These are phyloP conservation scores for Pelobates fuscus DNA, from an alignment of 2,113 vertebrate genomes.

Conservation along the genomic window DNA sequence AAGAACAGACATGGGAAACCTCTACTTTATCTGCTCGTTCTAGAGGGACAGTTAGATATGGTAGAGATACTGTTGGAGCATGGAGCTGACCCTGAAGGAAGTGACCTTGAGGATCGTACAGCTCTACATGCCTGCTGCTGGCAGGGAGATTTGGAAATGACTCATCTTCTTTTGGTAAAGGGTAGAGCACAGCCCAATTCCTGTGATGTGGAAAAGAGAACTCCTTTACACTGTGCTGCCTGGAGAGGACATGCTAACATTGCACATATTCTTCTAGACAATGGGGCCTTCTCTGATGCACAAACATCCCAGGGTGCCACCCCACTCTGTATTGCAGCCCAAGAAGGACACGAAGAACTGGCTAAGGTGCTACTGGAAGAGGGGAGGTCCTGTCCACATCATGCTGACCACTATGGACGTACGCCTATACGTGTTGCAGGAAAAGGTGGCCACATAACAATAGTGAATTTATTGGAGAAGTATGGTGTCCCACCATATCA, in stretches of 20 bases:
- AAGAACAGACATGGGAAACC: conserved; percentile 73
- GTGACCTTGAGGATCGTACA: conserved; percentile 72
- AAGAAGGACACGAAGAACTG: conserved; percentile 70
- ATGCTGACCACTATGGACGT: conserved; percentile 71
- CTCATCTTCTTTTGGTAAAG: conserved; percentile 64
- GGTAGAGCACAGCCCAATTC: conserved; percentile 71
- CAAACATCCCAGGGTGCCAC: conserved; percentile 72
- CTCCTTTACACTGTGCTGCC: conserved; percentile 73
- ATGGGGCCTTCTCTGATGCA: conserved; percentile 62
- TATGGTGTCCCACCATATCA: conserved; percentile 65
- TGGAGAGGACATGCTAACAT: conserved; percentile 71
- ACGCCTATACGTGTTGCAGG: conserved; percentile 73
- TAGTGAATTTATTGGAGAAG: conserved; percentile 69
- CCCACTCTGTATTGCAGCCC: conserved; percentile 72
- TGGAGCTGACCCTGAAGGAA: conserved; percentile 70
- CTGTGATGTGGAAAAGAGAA: conserved; percentile 67
- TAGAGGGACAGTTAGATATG: conserved; percentile 67
- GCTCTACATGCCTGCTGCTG: conserved; percentile 76
- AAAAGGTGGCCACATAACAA: conserved; percentile 63
- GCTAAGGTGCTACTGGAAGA: conserved; percentile 69
- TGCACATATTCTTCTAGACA: conserved; percentile 62
- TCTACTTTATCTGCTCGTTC: conserved; percentile 73
- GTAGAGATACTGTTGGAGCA: conserved; percentile 70
- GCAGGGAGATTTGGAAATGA: conserved; percentile 67
- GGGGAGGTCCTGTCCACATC: conserved; percentile 66